A percentile compares a stretch with the other conserved stretches of the same genome.
Conservation (phyloP, 2,113 vertebrate genomes). For the Bolborhynchus lineola region DNA sequence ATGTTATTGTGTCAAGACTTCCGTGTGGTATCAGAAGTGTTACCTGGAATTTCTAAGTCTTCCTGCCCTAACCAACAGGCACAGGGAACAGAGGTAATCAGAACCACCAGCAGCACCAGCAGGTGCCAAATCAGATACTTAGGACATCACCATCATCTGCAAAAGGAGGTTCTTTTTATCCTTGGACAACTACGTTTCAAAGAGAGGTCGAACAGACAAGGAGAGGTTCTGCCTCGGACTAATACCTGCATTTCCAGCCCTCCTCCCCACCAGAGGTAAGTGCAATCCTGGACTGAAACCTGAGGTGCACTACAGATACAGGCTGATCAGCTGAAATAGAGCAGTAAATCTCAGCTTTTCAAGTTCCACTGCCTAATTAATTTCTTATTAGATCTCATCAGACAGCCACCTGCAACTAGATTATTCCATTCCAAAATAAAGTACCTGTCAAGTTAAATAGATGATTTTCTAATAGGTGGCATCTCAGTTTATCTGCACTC, state of each 20-base stretch:
- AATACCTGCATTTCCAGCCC: background rate
- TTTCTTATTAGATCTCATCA: background rate
- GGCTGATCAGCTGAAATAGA: background rate
- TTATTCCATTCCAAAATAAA: background rate
- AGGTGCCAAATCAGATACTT: background rate
- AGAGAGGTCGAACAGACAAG: background rate
- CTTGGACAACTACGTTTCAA: background rate
- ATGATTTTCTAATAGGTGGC: background rate
- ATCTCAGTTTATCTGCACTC: background rate
- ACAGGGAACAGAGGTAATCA: background rate
- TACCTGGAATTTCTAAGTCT: background rate
- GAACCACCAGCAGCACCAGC: background rate
- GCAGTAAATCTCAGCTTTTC: background rate
- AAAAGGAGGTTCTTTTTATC: background rate
- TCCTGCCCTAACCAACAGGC: background rate
- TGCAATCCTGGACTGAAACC: background rate
- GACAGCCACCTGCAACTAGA: background rate
- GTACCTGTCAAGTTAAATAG: background rate
- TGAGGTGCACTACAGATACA: background rate
- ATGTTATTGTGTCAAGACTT: background rate
- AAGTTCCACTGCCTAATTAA: background rate
- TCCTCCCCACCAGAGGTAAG: background rate
- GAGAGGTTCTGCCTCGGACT: background rate
- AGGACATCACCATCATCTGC: background rate
- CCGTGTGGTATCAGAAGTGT: background rate